Base-by-base conservation (phyloP, 2,113 vertebrate species). In the Oxyura jamaicensis region DNA sequence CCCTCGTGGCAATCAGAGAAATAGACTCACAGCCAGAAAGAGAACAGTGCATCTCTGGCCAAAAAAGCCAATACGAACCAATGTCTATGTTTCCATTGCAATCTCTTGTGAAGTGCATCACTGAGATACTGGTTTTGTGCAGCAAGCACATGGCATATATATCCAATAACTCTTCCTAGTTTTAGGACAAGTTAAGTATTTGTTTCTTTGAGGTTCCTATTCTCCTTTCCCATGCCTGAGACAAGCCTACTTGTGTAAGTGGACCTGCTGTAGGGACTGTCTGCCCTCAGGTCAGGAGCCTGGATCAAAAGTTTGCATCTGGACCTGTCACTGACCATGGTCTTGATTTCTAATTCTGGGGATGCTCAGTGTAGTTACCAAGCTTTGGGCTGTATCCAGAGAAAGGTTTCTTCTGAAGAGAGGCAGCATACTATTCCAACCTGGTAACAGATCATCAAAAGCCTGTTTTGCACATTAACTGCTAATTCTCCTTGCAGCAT, bases 401-500 rank as follows among this genome's bases (percentile, higher is more conserved):
- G 12, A 29, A 50, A 79, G 46, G 12, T 8, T 82, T 80, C 77
- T 73, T 26, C 39, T 71, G 41, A 81, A 52, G 21, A 58, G 12
- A 69, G 13, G 10, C 19, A 82, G 36, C 10, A 6, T 28, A 17
- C 52, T 91, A 53, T 83, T 91, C 17, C 59, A 87, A 18, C 22
- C 20, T 42, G 11, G 28, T 52, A 77, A 50, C n/a, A 85, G n/a
- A 69, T 56, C 26, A 76, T 58, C n/a, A 53, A 87, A 53, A 75
- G 36, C 2, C n/a, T 85, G 18, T 77, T 94, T 90, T 67, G 17
- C 46, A 46, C 36, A 36, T 91, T 77, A 81, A 74, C n/a, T 1
- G 1, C 86, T 92, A 81, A 66, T 96, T 91, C 44, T 93, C n/a
- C 55, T 92, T 93, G 41, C 41, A 77, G 78, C n/a, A 42, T 67